phyloP scores from a whole-genome alignment of 2,888 invertebrate genomes.

The Sacculina carcini region DNA sequence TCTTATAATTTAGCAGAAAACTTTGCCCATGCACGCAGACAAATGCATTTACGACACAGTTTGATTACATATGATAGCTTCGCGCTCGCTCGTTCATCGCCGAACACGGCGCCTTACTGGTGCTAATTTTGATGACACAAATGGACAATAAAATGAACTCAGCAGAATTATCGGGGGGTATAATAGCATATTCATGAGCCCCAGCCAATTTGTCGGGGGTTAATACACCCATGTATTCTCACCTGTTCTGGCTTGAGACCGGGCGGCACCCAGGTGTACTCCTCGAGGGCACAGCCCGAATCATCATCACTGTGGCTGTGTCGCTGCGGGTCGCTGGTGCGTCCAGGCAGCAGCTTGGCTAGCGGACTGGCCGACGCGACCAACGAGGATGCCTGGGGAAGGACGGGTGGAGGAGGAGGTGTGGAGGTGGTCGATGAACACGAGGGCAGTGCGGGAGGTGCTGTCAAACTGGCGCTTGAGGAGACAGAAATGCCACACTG shows the following conservation, averaged over 20 bases:
- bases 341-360: conserved; percentile 9
- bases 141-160: too few relatives aligned
- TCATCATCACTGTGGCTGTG: conserved; percentile 90
- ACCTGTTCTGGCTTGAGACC: conserved; percentile 91
- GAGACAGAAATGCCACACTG: conserved; percentile 15
- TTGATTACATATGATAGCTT: too few relatives aligned
- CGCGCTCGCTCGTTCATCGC: too few relatives aligned
- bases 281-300: conserved; percentile 87
- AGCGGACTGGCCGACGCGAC: conserved; percentile 14
- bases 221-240: too few relatives aligned
- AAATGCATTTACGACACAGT: too few relatives aligned
- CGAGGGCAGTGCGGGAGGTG: conserved; percentile 1
- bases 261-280: conserved; percentile 94
- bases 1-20: too few relatives aligned
- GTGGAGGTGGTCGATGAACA: conserved; percentile 5
- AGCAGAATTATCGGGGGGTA: too few relatives aligned
- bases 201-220: too few relatives aligned
- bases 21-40: too few relatives aligned
- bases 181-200: too few relatives aligned
- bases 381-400: conserved; percentile 20
- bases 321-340: conserved; percentile 36
- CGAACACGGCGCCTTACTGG: too few relatives aligned
- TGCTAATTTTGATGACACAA: too few relatives aligned
- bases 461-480: background rate
- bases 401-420: conserved; percentile 18